phyloP scores from a whole-genome alignment of 2,888 invertebrate genomes.

The Hyalella azteca region DNA sequence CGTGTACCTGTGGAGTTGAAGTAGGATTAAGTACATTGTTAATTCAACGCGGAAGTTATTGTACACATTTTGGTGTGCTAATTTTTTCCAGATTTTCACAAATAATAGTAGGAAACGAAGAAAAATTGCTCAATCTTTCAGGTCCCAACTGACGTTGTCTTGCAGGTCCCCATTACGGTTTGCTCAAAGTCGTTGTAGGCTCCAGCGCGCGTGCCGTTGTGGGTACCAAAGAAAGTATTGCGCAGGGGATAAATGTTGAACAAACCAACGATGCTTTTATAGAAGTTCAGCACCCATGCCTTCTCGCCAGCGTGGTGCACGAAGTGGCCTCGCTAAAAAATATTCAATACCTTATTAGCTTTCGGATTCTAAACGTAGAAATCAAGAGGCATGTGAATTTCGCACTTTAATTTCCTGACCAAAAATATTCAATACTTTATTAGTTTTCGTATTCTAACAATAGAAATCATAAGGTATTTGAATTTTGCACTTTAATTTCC shows the following conservation, averaged over 20 bases:
- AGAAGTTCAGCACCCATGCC: constrained; percentile 2
- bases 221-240: background rate
- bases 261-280: constrained; percentile 15
- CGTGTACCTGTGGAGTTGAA: constrained; percentile 16
- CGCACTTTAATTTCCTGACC: too few relatives aligned
- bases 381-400: too few relatives aligned
- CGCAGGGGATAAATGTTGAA: constrained; percentile 13
- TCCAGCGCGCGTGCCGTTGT: background rate
- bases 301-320: background rate
- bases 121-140: background rate
- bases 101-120: background rate
- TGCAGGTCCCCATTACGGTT: background rate
- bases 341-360: too few relatives aligned
- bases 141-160: background rate
- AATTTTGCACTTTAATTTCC: too few relatives aligned
- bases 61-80: too few relatives aligned
- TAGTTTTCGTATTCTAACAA: too few relatives aligned
- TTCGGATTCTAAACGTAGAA: too few relatives aligned
- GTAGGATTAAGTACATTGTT: too few relatives aligned
- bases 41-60: too few relatives aligned
- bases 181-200: background rate
- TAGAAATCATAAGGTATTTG: too few relatives aligned
- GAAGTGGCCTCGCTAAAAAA: background rate
- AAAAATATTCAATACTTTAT: too few relatives aligned
- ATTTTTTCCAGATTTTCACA: background rate